These are phyloP conservation scores for Hippasteria phrygiana DNA, from an alignment of 53 echinoderm and acorn worm species.

Conservation along the genomic window DNA sequence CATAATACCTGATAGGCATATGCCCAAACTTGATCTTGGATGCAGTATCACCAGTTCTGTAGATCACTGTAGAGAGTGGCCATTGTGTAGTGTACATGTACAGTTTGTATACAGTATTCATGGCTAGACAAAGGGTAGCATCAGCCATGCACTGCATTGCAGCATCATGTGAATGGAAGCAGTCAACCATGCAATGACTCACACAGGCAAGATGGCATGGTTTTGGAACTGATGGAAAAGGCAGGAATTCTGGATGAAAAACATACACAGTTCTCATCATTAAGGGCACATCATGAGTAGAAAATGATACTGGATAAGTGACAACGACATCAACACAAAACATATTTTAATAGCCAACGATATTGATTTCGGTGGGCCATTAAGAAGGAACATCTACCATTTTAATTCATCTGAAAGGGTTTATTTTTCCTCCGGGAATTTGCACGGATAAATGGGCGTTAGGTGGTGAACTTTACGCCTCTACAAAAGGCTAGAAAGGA, in stretches of 20 bases:
- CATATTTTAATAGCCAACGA: too few species aligned
- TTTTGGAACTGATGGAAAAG: not conserved
- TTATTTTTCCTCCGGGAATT: too few species aligned
- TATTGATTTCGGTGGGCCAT: too few species aligned
- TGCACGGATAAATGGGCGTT: too few species aligned
- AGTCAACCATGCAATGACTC: not conserved
- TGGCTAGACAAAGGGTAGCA: not conserved
- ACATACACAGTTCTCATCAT: not conserved
- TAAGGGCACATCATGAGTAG: not conserved
- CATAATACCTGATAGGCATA: constrained; percentile 6
- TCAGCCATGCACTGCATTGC: not conserved
- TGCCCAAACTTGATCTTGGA: constrained; percentile 12
- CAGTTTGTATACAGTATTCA: not conserved
- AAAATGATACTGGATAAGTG: not conserved
- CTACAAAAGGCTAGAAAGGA: too few species aligned
- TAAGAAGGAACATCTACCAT: too few species aligned
- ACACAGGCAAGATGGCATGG: not conserved
- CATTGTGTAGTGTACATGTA: constrained; percentile 1
- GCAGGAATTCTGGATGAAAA: not conserved
- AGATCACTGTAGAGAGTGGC: not conserved
- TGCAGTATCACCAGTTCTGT: constrained; percentile 4
- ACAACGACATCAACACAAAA: too few species aligned
- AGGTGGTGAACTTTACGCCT: too few species aligned
- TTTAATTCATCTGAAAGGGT: too few species aligned
- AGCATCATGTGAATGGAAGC: constrained; percentile 2